Evolutionary conservation across 2,113 vertebrate species (phyloP).

Genomic region (Neomonachus schauinslandi): DNA sequence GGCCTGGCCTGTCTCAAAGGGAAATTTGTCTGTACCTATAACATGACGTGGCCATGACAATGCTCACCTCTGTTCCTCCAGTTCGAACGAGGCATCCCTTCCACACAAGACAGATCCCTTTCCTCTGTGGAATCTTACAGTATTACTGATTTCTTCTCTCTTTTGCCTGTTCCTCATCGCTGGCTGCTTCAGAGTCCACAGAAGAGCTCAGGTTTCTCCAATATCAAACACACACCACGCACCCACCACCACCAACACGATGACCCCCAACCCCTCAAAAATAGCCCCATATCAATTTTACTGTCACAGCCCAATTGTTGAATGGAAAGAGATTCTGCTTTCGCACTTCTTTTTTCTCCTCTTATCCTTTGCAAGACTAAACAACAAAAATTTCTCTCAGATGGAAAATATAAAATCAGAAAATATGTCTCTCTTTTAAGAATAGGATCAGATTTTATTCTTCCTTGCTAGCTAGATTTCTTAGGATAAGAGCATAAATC

Average conservation of each 20-base stretch:
- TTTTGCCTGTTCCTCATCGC: not conserved
- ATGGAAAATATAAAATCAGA: constrained; percentile 50
- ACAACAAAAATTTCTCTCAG: not conserved
- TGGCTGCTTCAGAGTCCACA: not conserved
- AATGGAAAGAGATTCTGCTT: not conserved
- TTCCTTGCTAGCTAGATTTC: not conserved
- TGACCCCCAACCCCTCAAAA: no score
- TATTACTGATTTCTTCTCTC: not conserved
- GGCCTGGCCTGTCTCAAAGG: not conserved
- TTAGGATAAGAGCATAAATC: constrained; percentile 10
- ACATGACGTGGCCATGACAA: not conserved
- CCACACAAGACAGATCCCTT: not conserved
- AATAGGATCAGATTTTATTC: not conserved
- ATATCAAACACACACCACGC: not conserved
- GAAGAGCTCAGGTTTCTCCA: not conserved
- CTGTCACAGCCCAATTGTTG: not conserved
- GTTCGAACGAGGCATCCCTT: not conserved
- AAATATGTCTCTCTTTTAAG: not conserved
- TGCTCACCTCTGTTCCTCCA: not conserved
- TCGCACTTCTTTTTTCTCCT: not conserved
- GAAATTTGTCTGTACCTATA: not conserved
- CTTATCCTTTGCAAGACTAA: constrained; percentile 2
- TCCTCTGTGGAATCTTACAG: not conserved
- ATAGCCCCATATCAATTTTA: not conserved
- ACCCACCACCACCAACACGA: not conserved